Evolutionary conservation across 2,888 invertebrate genomes (phyloP).

Genomic region (Drosophila borborema): DNA sequence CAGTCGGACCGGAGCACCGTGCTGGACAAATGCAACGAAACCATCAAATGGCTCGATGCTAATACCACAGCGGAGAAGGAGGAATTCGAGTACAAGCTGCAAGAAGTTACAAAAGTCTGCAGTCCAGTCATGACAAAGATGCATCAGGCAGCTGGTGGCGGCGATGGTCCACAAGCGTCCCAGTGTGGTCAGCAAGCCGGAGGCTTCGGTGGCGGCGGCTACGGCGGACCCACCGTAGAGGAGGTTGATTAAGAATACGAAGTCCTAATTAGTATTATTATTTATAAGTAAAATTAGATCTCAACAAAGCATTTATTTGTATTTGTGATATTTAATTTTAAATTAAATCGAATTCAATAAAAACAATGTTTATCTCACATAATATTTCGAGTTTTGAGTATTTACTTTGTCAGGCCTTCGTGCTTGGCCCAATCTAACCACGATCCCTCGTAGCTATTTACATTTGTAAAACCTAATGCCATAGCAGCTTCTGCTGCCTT

Average conservation of each 20-base stretch:
- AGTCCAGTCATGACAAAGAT: conserved; percentile 59
- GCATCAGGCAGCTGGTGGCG: conserved; percentile 62
- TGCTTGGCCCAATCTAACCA: conserved; percentile 84
- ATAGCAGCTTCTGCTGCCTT: conserved; percentile 87
- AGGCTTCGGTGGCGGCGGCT: background rate
- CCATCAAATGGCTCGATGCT: conserved; percentile 90
- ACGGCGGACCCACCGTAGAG: conserved; percentile 2
- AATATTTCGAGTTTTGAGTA: conserved; percentile 12
- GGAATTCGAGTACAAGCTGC: conserved; percentile 88
- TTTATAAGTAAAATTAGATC: conserved; percentile 13
- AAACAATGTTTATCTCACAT: background rate
- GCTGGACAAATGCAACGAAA: conserved; percentile 87
- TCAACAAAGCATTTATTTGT: conserved; percentile 10
- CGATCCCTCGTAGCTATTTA: conserved; percentile 82
- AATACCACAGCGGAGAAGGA: conserved; percentile 91
- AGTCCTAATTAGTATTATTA: conserved; percentile 6
- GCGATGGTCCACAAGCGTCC: conserved; percentile 35
- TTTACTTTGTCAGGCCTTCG: conserved; percentile 77
- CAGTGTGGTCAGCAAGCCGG: conserved; percentile 6
- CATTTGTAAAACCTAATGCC: conserved; percentile 75
- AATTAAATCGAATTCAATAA: conserved; percentile 25
- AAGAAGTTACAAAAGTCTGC: conserved; percentile 82
- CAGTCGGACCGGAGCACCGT: conserved; percentile 40
- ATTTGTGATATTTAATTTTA: background rate
- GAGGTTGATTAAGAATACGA: background rate